Evolutionary conservation across 2,797 vertebrate genomes (phyloP).

Genomic region (Acipenser ruthenus): DNA sequence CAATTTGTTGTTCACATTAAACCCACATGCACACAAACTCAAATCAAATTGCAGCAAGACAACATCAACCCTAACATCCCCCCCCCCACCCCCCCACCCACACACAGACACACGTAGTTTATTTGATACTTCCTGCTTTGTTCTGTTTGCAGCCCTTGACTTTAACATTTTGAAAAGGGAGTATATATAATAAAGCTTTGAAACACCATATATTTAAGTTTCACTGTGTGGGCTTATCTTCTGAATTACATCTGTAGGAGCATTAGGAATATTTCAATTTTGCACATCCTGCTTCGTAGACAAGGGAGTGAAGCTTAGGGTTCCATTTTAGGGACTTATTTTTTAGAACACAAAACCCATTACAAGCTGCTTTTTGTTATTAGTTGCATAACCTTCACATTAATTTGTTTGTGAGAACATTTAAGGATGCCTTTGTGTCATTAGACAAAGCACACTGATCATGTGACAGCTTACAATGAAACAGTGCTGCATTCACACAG

Average conservation of each 20-base stretch:
- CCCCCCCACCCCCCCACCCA: not conserved
- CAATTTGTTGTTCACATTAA: too few species aligned
- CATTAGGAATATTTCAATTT: constrained; percentile 9
- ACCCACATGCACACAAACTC: too few species aligned
- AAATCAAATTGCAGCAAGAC: too few species aligned
- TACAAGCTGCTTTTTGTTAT: not conserved
- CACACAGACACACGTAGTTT: too few species aligned
- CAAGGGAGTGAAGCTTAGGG: not conserved
- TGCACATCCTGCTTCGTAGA: not conserved
- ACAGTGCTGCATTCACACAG: not conserved
- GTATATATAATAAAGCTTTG: constrained; percentile 4
- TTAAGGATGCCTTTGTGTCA: constrained; percentile 2
- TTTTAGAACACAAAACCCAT: constrained; percentile 8
- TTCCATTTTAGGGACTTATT: constrained; percentile 1
- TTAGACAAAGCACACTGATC: constrained; percentile 1
- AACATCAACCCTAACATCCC: not conserved
- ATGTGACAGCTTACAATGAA: constrained; percentile 6
- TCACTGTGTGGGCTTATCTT: not conserved
- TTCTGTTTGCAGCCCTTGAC: not conserved
- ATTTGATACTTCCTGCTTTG: not conserved
- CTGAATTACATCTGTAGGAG: constrained; percentile 7
- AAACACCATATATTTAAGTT: not conserved
- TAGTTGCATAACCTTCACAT: constrained; percentile 8
- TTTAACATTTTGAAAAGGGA: not conserved
- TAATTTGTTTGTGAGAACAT: not conserved